Evolutionary conservation across 2,113 vertebrate species (phyloP), one percentile per base, ranked within the genome.

Genomic region (Heteronetta atricapilla): DNA sequence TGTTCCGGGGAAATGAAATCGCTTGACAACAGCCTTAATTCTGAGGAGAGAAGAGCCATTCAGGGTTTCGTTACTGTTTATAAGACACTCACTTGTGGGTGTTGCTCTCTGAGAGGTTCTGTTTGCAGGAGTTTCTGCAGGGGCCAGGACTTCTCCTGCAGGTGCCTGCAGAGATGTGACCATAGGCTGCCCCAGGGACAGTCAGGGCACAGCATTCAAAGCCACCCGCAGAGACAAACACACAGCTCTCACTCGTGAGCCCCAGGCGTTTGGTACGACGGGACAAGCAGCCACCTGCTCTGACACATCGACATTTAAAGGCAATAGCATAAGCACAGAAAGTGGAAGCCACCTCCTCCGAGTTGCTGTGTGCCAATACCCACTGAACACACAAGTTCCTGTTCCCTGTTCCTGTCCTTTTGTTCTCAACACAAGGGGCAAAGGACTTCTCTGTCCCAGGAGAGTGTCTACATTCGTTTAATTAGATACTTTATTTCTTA

Each of bases 1-100:
- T 90, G 79, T 95, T 89, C 31, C 40, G 62, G 72, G 38, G 66
- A 88, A 94, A 92, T 90, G 42, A 87, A 95, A 83, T 86, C 46
- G 48, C 56, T 91, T 89, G 60, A 85, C 63, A 86, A 48, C 76
- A 91, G 36, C 40, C n/a, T 68, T 91, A 34, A 38, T 83, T 86
- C 60, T 91, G 58, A 14, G 66, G 60, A 66, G 68, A 62, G 81
- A 87, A 88, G 62, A 69, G 44, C 22, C 5, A 72, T 86, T 84
- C 18, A 8, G 55, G 69, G n/a, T 58, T 85, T 52, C 72, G 82
- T 85, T 62, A 29, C 72, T 14, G 1, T 74, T 91, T 80, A 23
- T 53, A 90, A 87, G 25, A 28, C 0, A 0, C 25, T 83, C 18
- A 40, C 5, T 66, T 50, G 53, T 0, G 4, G 34, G 44, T 81